Percentiles rank a stretch among this genome's conserved stretches.
phyloP scores from a whole-genome alignment of 2,888 invertebrate species.

The Drosophila tanythrix region DNA sequence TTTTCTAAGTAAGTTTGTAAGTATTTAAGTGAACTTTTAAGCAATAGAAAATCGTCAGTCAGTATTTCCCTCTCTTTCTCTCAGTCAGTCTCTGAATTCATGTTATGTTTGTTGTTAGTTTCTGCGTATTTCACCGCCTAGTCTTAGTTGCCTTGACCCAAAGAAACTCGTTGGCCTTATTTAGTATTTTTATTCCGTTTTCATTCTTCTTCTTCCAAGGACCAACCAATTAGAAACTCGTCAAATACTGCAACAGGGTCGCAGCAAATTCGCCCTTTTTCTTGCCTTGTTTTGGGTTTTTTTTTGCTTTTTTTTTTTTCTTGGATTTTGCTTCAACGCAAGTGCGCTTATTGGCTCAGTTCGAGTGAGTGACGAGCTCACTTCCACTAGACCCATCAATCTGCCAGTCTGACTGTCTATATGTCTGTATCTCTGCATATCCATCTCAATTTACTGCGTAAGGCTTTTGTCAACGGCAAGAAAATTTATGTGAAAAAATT shows the following conservation, averaged over 20 bases:
- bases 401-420: slow-evolving; percentile 20
- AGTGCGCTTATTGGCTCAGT: slow-evolving; percentile 45
- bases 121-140: slow-evolving; percentile 10
- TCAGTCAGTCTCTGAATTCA: neutral
- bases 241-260: slow-evolving; percentile 28
- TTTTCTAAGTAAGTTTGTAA: no score
- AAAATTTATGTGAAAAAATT: slow-evolving; percentile 70
- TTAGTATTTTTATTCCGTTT: slow-evolving; percentile 29
- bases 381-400: slow-evolving; percentile 22
- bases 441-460: slow-evolving; percentile 76
- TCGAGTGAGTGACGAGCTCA: slow-evolving; percentile 38
- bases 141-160: slow-evolving; percentile 26
- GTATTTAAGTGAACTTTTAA: neutral
- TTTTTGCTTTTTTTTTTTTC: neutral
- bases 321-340: slow-evolving; percentile 18
- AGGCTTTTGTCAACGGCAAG: slow-evolving; percentile 75
- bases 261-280: slow-evolving; percentile 28
- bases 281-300: slow-evolving; percentile 1
- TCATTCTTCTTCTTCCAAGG: slow-evolving; percentile 5
- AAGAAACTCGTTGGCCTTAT: slow-evolving; percentile 27
- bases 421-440: slow-evolving; percentile 16
- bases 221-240: slow-evolving; percentile 50
- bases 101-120: neutral
- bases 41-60: neutral
- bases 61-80: neutral